These are phyloP conservation scores for Holcopasites calliopsidis DNA, from an alignment of 1,140 invertebrate species.

Conservation along the genomic window DNA sequence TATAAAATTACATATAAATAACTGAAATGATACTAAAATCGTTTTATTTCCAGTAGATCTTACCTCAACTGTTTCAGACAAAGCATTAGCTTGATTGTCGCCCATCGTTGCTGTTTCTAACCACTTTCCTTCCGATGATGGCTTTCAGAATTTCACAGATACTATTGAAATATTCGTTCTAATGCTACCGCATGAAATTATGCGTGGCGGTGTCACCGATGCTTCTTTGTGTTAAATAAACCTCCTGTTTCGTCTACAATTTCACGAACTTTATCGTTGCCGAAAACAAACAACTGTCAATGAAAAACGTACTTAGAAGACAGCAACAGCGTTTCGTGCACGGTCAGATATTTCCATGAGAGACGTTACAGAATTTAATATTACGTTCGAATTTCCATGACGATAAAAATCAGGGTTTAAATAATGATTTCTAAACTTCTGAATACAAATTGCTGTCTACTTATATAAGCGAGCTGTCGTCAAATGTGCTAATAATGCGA, in stretches of 20 bases:
- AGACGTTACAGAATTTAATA: slow-evolving; percentile 43
- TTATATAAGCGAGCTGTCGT: slow-evolving; percentile 23
- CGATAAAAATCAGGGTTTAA: slow-evolving; percentile 31
- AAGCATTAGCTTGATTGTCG: slow-evolving; percentile 70
- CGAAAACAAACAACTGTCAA: slow-evolving; percentile 44
- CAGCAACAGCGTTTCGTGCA: slow-evolving; percentile 28
- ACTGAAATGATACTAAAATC: too few species aligned
- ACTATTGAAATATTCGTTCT: slow-evolving; percentile 25
- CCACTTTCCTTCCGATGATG: slow-evolving; percentile 38
- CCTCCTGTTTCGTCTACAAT: background rate
- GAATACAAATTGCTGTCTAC: background rate
- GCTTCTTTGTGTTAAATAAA: background rate
- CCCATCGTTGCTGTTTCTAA: slow-evolving; percentile 69
- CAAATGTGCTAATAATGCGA: slow-evolving; percentile 1
- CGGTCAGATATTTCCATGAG: slow-evolving; percentile 24
- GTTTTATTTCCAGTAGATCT: slow-evolving; percentile 8
- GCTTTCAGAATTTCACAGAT: slow-evolving; percentile 4
- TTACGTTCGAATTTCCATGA: slow-evolving; percentile 20
- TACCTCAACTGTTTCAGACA: slow-evolving; percentile 68
- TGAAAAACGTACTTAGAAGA: slow-evolving; percentile 16
- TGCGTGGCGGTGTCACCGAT: background rate
- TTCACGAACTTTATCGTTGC: background rate
- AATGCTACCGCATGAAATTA: slow-evolving; percentile 25
- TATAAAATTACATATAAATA: too few species aligned
- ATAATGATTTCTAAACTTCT: slow-evolving; percentile 4